Percentiles rank a stretch among this genome's conserved stretches.
Evolutionary conservation across 1,140 invertebrate species (phyloP).

Genomic region (Cepaea nemoralis): DNA sequence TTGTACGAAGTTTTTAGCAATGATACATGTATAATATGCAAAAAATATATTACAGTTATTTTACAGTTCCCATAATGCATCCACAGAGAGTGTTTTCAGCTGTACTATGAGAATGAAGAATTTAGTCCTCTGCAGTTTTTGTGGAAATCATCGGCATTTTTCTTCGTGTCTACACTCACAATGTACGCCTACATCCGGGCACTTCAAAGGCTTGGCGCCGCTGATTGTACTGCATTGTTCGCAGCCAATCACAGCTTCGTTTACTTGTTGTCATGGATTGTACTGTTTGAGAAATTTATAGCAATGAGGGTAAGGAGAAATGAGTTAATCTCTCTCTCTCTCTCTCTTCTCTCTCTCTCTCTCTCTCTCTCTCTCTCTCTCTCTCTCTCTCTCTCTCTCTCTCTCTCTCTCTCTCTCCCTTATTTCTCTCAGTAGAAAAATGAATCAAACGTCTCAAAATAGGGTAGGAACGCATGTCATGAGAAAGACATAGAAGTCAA

Average conservation of each 20-base stretch:
- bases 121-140: slow-evolving; percentile 14
- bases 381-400: too few species aligned
- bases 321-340: too few species aligned
- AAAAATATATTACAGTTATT: too few species aligned
- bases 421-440: too few species aligned
- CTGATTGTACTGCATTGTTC: slow-evolving; percentile 91
- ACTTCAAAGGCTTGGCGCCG: slow-evolving; percentile 84
- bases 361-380: slow-evolving; percentile 14
- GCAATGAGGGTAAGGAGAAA: slow-evolving; percentile 90
- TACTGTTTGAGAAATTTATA: slow-evolving; percentile 95
- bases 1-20: too few species aligned
- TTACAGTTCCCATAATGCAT: too few species aligned
- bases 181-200: slow-evolving; percentile 36
- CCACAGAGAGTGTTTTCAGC: slow-evolving; percentile 21
- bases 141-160: slow-evolving; percentile 28
- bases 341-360: slow-evolving; percentile 13
- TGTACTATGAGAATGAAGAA: slow-evolving; percentile 27
- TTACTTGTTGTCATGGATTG: slow-evolving; percentile 94
- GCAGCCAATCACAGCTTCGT: slow-evolving; percentile 93
- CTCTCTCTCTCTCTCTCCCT: too few species aligned
- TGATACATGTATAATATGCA: too few species aligned
- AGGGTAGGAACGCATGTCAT: too few species aligned
- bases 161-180: neutral
- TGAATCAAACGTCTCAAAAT: too few species aligned
- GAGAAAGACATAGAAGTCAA: too few species aligned